Evolutionary conservation across 2,113 vertebrate genomes (phyloP).

Genomic region (Oryzias javanicus): DNA sequence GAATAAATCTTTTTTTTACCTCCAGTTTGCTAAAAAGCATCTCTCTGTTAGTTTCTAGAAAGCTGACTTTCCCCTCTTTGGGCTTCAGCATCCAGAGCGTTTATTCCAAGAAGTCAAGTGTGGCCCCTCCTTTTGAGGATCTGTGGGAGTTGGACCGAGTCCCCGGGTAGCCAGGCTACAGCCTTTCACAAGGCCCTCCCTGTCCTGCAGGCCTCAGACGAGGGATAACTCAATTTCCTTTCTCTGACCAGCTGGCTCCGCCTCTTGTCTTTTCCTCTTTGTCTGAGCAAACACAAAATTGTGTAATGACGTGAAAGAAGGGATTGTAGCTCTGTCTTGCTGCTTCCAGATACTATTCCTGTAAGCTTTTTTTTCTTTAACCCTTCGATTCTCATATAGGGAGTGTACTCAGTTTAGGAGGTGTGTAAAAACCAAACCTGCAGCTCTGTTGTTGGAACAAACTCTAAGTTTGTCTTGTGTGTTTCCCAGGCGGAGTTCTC

Average conservation of each 20-base stretch:
- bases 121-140: constrained; percentile 31
- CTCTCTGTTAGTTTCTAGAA: constrained; percentile 1
- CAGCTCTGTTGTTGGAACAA: background rate
- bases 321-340: background rate
- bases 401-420: too few species aligned
- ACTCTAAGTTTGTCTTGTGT: background rate
- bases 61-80: constrained; percentile 8
- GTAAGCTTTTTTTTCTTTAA: constrained; percentile 4
- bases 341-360: background rate
- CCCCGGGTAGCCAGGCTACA: constrained; percentile 61
- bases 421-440: background rate
- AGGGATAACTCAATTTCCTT: constrained; percentile 63
- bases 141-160: constrained; percentile 62
- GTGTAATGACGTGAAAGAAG: constrained; percentile 24
- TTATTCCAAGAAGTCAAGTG: constrained; percentile 45
- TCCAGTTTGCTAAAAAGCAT: too few species aligned
- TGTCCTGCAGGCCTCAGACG: constrained; percentile 52
- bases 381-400: too few species aligned
- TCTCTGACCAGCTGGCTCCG: constrained; percentile 21
- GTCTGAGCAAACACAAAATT: constrained; percentile 17
- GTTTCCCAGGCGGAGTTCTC: constrained; percentile 89
- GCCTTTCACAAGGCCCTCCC: constrained; percentile 60
- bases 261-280: constrained; percentile 15
- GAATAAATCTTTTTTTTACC: too few species aligned
- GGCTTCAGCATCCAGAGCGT: constrained; percentile 11